phyloP scores from a whole-genome alignment of 2,888 invertebrate genomes.

The Eupeodes luniger region DNA sequence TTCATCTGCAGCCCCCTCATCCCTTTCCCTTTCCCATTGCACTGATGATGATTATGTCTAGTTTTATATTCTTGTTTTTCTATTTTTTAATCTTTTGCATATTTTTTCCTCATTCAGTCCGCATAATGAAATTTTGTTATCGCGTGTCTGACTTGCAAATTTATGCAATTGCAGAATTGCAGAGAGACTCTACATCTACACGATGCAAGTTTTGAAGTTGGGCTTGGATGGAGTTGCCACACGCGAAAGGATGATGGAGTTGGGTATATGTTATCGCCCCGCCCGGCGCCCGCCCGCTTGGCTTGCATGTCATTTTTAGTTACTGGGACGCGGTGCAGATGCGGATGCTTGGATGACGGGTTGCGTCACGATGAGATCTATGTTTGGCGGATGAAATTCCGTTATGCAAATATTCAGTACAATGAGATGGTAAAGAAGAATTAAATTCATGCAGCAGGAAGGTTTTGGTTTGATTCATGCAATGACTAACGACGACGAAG shows the following conservation, averaged over 20 bases:
- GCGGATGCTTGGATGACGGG: constrained; percentile 64
- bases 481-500: constrained; percentile 13
- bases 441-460: constrained; percentile 51
- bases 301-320: constrained; percentile 58
- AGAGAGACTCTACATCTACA: constrained; percentile 5
- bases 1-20: neutral
- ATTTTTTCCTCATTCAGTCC: constrained; percentile 68
- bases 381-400: constrained; percentile 55
- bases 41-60: constrained; percentile 8
- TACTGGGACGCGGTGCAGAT: constrained; percentile 56
- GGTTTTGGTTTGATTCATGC: constrained; percentile 67
- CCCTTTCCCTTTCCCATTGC: neutral
- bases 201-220: neutral
- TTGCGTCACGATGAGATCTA: constrained; percentile 70
- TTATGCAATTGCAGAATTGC: constrained; percentile 65
- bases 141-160: constrained; percentile 74
- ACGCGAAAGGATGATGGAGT: neutral
- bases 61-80: constrained; percentile 8
- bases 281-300: neutral
- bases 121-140: constrained; percentile 71
- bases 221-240: neutral
- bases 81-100: constrained; percentile 44
- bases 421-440: constrained; percentile 36
- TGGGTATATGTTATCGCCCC: neutral
- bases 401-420: constrained; percentile 49